A percentile compares a stretch with the other conserved stretches of the same genome.
Evolutionary conservation across 2,888 invertebrate species (phyloP).

Genomic region (Camponotus fellah): DNA sequence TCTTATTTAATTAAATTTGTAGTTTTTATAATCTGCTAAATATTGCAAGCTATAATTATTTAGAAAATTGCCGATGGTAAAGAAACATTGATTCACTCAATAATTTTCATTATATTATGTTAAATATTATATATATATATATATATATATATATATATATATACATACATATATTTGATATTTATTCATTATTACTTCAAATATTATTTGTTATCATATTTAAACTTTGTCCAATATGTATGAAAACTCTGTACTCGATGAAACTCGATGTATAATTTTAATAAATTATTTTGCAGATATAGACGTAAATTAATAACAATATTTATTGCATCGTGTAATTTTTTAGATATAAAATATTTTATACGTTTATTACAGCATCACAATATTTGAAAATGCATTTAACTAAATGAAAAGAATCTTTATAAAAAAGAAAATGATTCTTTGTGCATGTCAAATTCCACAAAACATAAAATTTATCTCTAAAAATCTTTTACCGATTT

Average conservation of each 20-base stretch:
- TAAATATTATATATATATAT: neutral
- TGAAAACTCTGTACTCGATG: neutral
- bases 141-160: neutral
- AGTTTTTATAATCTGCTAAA: no score
- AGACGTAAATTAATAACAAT: no score
- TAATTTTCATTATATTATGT: no score
- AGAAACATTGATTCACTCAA: no score
- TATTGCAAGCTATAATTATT: neutral
- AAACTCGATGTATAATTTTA: no score
- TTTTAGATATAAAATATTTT: neutral
- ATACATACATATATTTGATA: neutral
- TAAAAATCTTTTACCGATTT: conserved; percentile 56
- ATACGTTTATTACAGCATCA: neutral
- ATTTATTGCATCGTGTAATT: neutral
- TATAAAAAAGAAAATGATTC: neutral
- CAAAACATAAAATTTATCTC: neutral
- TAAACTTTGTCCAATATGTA: neutral
- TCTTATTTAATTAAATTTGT: no score
- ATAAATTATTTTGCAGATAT: no score
- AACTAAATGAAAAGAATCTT: neutral
- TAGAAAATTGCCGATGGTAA: neutral
- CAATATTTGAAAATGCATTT: conserved; percentile 24
- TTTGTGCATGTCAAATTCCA: conserved; percentile 31
- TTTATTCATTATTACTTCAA: neutral
- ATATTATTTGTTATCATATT: neutral